Conservation (phyloP, 1,140 invertebrate species). For the Pentalonia nigronervosa region DNA sequence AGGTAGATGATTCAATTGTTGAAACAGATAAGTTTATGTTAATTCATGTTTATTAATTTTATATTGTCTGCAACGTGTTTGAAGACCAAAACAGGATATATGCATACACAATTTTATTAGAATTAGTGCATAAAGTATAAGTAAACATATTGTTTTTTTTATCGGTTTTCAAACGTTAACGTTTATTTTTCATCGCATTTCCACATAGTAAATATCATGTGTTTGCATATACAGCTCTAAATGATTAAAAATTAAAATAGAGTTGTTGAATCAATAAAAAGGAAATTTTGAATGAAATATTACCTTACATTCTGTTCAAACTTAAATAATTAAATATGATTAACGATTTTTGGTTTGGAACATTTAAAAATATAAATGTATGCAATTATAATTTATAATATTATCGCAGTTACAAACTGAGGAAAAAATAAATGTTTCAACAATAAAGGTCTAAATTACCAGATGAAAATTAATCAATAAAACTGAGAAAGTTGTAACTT, state of each 20-base stretch:
- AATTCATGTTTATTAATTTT: background rate
- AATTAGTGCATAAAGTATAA: background rate
- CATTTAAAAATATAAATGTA: background rate
- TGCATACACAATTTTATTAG: background rate
- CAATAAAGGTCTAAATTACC: background rate
- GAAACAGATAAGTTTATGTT: background rate
- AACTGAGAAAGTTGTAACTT: background rate
- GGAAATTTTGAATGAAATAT: background rate
- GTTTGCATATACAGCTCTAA: background rate
- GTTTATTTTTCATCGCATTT: background rate
- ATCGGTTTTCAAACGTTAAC: background rate
- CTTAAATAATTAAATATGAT: slow-evolving; percentile 14
- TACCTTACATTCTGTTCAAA: background rate
- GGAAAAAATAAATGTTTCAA: background rate
- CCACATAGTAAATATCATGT: background rate
- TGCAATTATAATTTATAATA: background rate
- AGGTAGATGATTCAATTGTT: background rate
- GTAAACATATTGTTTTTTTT: background rate
- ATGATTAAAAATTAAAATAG: background rate
- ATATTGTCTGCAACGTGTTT: background rate
- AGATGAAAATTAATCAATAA: background rate
- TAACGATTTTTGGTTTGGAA: background rate
- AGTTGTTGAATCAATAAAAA: background rate
- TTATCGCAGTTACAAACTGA: background rate
- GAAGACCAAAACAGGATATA: background rate